phyloP scores from a whole-genome alignment of 2,888 invertebrate species.

The Polietes domitor region DNA sequence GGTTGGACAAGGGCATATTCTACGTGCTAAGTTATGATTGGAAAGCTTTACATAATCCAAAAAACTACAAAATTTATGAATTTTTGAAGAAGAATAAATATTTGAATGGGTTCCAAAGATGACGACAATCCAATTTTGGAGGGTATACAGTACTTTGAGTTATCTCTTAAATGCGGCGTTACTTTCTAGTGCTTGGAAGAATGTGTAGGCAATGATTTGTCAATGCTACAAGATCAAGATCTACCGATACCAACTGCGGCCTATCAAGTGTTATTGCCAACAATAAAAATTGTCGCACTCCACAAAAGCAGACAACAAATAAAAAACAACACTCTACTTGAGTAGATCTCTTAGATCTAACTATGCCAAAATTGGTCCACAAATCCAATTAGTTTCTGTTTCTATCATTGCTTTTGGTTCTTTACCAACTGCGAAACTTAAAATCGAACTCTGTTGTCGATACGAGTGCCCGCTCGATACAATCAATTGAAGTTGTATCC shows the following conservation, averaged over 20 bases:
- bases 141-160: too few relatives aligned
- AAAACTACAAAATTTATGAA: too few relatives aligned
- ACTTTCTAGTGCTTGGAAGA: too few relatives aligned
- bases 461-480: slow-evolving; percentile 5
- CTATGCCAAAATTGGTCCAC: slow-evolving; percentile 60
- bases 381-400: slow-evolving; percentile 65
- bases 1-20: too few relatives aligned
- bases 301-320: neutral
- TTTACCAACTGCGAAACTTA: neutral
- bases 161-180: too few relatives aligned
- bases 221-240: neutral
- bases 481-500: slow-evolving; percentile 35
- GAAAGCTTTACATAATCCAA: too few relatives aligned
- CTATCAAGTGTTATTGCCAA: neutral
- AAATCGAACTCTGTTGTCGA: slow-evolving; percentile 33
- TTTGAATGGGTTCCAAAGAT: too few relatives aligned
- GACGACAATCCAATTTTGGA: too few relatives aligned
- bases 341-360: neutral
- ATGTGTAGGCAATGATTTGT: too few relatives aligned
- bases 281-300: neutral
- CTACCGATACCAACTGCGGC: neutral
- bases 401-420: slow-evolving; percentile 17
- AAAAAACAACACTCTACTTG: neutral
- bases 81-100: too few relatives aligned
- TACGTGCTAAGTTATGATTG: too few relatives aligned